phyloP scores from a whole-genome alignment of 2,888 invertebrate genomes.

The Eupithecia abbreviata region DNA sequence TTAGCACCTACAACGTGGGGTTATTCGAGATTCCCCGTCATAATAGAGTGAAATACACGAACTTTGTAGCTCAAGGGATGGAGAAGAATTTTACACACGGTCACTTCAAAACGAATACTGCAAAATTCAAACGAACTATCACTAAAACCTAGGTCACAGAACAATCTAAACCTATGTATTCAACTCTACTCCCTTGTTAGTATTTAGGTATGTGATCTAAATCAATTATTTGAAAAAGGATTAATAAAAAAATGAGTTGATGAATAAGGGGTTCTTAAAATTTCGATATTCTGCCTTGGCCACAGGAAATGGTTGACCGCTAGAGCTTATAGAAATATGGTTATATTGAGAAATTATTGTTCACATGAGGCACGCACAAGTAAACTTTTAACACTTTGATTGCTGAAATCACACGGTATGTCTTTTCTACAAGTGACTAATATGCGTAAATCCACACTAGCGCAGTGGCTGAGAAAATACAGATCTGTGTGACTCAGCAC shows the following conservation, averaged over 20 bases:
- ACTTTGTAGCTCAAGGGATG: constrained; percentile 24
- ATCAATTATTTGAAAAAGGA: not conserved
- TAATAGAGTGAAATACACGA: constrained; percentile 65
- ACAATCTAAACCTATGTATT: not conserved
- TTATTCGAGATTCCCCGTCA: constrained; percentile 49
- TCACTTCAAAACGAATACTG: not conserved
- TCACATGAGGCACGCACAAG: no score
- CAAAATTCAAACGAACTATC: not conserved
- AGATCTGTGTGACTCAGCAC: no score
- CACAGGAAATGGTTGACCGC: not conserved
- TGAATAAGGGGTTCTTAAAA: not conserved
- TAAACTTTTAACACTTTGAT: no score
- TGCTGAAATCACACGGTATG: no score
- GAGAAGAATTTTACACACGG: not conserved
- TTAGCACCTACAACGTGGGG: constrained; percentile 54
- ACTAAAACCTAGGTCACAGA: not conserved
- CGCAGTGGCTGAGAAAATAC: no score
- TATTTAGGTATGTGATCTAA: not conserved
- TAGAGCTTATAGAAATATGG: no score
- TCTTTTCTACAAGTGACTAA: no score
- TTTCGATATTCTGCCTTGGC: not conserved
- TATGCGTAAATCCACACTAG: no score
- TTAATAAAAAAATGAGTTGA: not conserved
- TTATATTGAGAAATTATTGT: no score
- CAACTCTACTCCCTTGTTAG: no score